These are phyloP conservation scores for Megathymus violae DNA, from an alignment of 1,140 invertebrate genomes.

Conservation along the genomic window DNA sequence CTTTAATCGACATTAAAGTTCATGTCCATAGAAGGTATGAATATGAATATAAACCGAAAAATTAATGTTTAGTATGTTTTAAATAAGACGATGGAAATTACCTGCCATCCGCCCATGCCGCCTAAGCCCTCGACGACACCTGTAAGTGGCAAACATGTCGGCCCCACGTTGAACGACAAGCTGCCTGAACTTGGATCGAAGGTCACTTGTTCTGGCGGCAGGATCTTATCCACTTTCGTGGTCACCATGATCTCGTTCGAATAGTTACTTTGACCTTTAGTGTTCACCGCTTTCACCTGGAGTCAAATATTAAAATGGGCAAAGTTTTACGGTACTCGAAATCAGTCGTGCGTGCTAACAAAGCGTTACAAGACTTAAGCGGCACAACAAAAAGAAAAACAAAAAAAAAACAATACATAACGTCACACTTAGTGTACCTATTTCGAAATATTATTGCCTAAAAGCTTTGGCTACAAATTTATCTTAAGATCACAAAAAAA, in stretches of 20 bases:
- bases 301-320: conserved; percentile 54
- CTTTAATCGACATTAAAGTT: too few relatives aligned
- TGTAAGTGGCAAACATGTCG: conserved; percentile 89
- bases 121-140: conserved; percentile 89
- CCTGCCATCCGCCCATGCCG: conserved; percentile 83
- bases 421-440: conserved; percentile 15
- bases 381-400: conserved; percentile 18
- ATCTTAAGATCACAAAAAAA: background rate
- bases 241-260: conserved; percentile 91
- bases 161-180: conserved; percentile 90
- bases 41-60: too few relatives aligned
- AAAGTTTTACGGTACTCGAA: conserved; percentile 16
- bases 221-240: conserved; percentile 93
- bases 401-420: conserved; percentile 29
- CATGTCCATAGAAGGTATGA: too few relatives aligned
- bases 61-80: too few relatives aligned
- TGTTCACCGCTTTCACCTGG: conserved; percentile 92
- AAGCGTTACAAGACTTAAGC: conserved; percentile 34
- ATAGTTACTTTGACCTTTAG: conserved; percentile 92
- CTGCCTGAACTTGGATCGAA: conserved; percentile 90
- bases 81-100: conserved; percentile 84
- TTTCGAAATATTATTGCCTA: conserved; percentile 9
- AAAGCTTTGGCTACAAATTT: background rate
- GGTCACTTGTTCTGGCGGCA: conserved; percentile 90
- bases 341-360: conserved; percentile 30